Evolutionary conservation across 2,797 vertebrate species (phyloP), one percentile per base, ranked within the genome.

Genomic region (Phylloscopus collybita): DNA sequence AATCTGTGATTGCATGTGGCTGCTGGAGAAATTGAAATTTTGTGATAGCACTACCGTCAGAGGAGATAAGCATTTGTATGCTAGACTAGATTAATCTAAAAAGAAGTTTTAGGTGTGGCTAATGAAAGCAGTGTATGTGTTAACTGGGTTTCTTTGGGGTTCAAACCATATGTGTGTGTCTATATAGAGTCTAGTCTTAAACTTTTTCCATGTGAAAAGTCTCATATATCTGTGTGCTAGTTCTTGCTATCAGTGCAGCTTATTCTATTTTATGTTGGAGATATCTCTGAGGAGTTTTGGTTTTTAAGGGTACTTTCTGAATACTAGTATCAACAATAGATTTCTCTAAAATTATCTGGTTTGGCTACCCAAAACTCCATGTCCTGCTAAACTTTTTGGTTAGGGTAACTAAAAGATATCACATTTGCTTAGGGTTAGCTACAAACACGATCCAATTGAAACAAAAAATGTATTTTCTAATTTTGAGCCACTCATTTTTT

Each of bases 21-120:
- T 97, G 85, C 92, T 89, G 89, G 59, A 96, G 85, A 96, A 95
- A 96, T 86, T 86, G 95, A 97, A 96, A 93, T 96, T 97, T 96
- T 96, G 51, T 97, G 93, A 86, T 95, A 95, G 90, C 75, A 62
- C 64, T 86, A 65, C 89, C 90, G 75, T 88, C 94, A 83, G 75
- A 76, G 76, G 92, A 97, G 93, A 96, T 97, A 94, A 96, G 76
- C 80, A 91, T 97, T 97, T 95, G 50, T 95, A 86, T 93, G 91
- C 86, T 94, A 86, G 82, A 64, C 66, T 92, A 96, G 92, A 96
- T 96, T 94, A 93, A 96, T 96, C 95, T 96, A 71, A 92, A 91
- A 96, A 83, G 72, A 95, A 95, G 74, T 90, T 95, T 81, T 88
- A 95, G 94, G 70, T 92, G 54, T 96, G 90, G 88, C 96, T 94